Evolutionary conservation across 2,113 vertebrate genomes (phyloP).

Genomic region (Stercorarius parasiticus): DNA sequence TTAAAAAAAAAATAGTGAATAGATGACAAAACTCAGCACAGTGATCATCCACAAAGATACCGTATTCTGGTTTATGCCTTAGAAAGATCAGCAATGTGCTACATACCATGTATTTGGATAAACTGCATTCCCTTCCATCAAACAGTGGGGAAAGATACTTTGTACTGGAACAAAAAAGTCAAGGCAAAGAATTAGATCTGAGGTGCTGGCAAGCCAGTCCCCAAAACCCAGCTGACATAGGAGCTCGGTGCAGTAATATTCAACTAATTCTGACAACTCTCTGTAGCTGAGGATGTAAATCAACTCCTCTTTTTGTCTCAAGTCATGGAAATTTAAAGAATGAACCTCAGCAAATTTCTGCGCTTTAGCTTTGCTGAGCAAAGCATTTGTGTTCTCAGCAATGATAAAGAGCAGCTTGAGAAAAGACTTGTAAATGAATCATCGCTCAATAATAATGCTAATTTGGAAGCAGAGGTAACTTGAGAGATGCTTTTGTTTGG

Average conservation of each 20-base stretch:
- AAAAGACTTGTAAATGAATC: constrained; percentile 1
- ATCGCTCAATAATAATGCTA: not conserved
- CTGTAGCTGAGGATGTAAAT: constrained; percentile 6
- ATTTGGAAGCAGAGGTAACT: not conserved
- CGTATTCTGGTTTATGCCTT: not conserved
- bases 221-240: not conserved
- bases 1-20: not conserved
- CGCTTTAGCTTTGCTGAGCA: not conserved
- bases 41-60: not conserved
- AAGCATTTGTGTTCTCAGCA: not conserved
- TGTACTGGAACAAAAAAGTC: not conserved
- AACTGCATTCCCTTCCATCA: not conserved
- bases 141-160: not conserved
- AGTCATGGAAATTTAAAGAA: constrained; percentile 14
- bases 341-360: constrained; percentile 37
- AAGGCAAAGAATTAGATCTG: not conserved
- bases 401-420: constrained; percentile 33
- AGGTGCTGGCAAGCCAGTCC: not conserved
- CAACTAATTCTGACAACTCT: not conserved
- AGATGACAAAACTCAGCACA: not conserved
- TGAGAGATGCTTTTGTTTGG: not conserved
- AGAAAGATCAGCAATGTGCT: not conserved
- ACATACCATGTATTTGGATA: not conserved
- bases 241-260: not conserved
- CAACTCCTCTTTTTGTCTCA: constrained; percentile 6